Evolutionary conservation across 2,797 vertebrate species (phyloP).

Genomic region (Platalea minor): DNA sequence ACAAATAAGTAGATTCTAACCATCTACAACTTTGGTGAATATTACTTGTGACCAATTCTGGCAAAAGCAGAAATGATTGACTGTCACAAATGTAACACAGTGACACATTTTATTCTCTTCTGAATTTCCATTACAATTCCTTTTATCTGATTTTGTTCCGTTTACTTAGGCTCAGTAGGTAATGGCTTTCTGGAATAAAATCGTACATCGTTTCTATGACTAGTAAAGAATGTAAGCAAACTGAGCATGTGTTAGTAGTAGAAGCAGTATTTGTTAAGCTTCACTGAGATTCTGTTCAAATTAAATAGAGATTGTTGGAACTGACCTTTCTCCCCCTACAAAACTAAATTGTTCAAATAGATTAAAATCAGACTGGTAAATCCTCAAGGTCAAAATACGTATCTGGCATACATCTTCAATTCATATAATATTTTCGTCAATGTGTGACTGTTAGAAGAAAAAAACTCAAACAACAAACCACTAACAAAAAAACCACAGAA

Average conservation of each 20-base stretch:
- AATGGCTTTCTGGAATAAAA: neutral
- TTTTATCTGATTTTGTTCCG: slow-evolving; percentile 3
- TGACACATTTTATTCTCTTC: neutral
- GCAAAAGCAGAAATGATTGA: neutral
- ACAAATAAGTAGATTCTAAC: neutral
- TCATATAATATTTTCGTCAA: neutral
- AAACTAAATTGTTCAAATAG: neutral
- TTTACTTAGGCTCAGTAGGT: neutral
- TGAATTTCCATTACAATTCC: neutral
- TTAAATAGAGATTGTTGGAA: neutral
- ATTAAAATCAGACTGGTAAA: slow-evolving; percentile 8
- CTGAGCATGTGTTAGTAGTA: neutral
- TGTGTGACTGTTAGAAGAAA: neutral
- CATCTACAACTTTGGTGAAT: neutral
- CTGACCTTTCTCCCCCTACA: neutral
- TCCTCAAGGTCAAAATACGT: neutral
- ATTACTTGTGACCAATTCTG: neutral
- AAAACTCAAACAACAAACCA: neutral
- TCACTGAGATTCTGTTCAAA: neutral
- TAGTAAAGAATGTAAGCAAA: neutral
- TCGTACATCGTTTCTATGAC: neutral
- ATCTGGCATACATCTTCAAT: neutral
- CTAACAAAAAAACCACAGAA: neutral
- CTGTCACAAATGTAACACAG: neutral
- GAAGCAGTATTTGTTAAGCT: neutral